Base-by-base conservation (phyloP, 2,113 vertebrate species). In the Porphyrio hochstetteri region DNA sequence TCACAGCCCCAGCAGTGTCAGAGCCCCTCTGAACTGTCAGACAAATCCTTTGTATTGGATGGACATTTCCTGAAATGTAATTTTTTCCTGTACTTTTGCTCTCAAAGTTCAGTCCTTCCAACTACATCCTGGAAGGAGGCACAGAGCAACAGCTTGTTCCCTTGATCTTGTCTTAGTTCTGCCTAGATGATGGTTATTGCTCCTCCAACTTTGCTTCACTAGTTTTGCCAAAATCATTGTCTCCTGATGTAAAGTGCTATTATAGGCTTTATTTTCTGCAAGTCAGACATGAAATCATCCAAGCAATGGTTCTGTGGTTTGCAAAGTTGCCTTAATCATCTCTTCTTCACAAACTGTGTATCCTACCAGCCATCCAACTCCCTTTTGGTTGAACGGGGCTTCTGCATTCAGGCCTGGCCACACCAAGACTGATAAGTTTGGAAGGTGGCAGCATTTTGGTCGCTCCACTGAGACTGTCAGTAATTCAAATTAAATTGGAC, bases 401-500 rank as follows among this genome's bases (percentile, higher is more conserved):
- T 25, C 42, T 29, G 18, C 11, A 0, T 35, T 63, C 76, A 13
- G 85, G 23, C 25, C 74, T 29, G 65, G 82, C 75, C 52, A 29
- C 29, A 13, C 33, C 0, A 2, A 53, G 35, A 40, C 56, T 28
- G 72, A 10, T 4, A 25, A 46, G 72, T 29, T 57, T 23, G 53
- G 76, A 50, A 65, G 44, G 79, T 78, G 86, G 28, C 33, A 42
- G 67, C 9, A 19, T 20, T 92, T 77, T 11, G 65, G 82, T 91
- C 40, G 35, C 82, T 91, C 44, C 52, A 5, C 27, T 20, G 31
- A 89, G 82, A 1, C 12, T 48, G 91, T 68, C 77, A 77, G 81
- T 50, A 67, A 95, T 46, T 72, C 67, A 82, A 78, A 93, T 87
- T 55, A 72, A 90, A 82, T 77, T 82, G 92, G 96, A 44, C 92